Conservation (phyloP, 2,113 vertebrate species). For the Ondatra zibethicus region DNA sequence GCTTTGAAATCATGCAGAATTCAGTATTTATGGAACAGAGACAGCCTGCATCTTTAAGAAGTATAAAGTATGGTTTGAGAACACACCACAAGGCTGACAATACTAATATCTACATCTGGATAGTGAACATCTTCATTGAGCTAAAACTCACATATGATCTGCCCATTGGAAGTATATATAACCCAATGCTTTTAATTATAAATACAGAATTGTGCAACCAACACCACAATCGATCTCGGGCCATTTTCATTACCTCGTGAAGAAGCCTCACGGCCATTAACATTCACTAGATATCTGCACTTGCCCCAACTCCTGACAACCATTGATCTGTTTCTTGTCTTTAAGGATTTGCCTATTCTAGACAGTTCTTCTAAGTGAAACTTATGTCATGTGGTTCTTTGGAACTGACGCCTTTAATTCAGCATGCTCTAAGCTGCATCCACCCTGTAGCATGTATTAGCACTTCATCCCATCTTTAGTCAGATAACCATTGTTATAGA, state of each 20-base stretch:
- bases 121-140: neutral
- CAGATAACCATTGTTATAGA: neutral
- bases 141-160: neutral
- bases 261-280: neutral
- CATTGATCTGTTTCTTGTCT: neutral
- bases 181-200: conserved; percentile 11
- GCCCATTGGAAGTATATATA: neutral
- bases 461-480: neutral
- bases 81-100: neutral
- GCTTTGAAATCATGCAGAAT: neutral
- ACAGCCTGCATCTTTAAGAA: neutral
- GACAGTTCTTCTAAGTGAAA: neutral
- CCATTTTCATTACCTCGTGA: neutral
- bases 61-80: neutral
- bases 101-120: neutral
- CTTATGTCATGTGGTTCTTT: neutral
- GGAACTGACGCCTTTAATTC: neutral
- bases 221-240: conserved; percentile 14
- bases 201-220: neutral
- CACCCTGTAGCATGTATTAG: neutral
- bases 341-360: neutral
- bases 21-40: neutral
- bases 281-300: neutral
- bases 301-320: neutral
- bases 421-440: neutral